Base-by-base conservation (phyloP, 37 sponge, comb jelly and placozoan species). In the Geodia barretti region DNA sequence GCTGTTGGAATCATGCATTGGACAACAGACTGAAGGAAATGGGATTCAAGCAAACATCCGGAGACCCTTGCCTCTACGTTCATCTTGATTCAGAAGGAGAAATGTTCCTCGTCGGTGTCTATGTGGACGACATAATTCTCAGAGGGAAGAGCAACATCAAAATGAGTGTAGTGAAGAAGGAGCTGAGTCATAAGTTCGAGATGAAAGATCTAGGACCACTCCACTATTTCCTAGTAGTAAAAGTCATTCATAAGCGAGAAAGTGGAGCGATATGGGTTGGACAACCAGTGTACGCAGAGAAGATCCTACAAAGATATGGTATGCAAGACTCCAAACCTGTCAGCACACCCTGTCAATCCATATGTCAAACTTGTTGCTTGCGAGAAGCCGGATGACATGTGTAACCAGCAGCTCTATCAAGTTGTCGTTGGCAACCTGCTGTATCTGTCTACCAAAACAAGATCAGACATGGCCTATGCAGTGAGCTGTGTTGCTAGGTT, bases 251-350 rank as follows among this genome's bases (percentile, higher is more conserved):
- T 28, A 69, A 75, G 40, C 43, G 64, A 33, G 34, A 37, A 54
- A 47, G 47, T 65, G 76, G 68, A 23, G 17, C 24, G 1, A 40
- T 84, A 37, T 84, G 78, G 78, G 68, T 84, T 47, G 72, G 77
- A 39, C 85, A 85, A 70, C 79, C 86, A 24, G 64, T 65, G 3
- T 85, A 71, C 38, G 72, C 73, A 24, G 79, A 84, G 76, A 34
- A 62, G 29, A 33, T 84, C 20, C 77, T 84, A 28, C 39, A 76
- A 36, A 76, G 33, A n/a, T 76, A 70, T 68, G 84, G 60, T 23
- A 84, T 84, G 77, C 30, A 68, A 17, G 38, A 81, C 23, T 32
- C 79, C 24, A 85, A 85, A 69, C 58, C 73, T 29, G 76, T 32
- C 24, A 1, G 59, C 20, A 77, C 84, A 26, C 78, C 78, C 78